Percentiles rank a stretch among this genome's conserved stretches.
phyloP scores from a whole-genome alignment of 2,888 invertebrate species.

The Drosophila infuscata region DNA sequence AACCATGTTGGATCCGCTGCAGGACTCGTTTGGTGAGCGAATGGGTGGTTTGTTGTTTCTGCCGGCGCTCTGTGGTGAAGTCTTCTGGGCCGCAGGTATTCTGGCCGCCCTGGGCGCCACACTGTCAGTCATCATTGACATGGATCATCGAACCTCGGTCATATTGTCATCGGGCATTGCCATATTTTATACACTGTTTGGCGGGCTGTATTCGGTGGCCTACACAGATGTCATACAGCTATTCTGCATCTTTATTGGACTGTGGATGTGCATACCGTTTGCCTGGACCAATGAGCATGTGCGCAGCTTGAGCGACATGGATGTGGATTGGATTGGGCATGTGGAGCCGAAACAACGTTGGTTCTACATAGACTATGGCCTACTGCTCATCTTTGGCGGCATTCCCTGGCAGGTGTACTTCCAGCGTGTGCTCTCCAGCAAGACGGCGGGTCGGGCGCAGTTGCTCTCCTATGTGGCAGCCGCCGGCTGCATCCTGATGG shows the following conservation, averaged over 20 bases:
- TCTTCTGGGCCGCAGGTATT: constrained; percentile 99
- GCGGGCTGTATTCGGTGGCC: constrained; percentile 98
- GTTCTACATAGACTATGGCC: constrained; percentile 94
- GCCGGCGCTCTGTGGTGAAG: constrained; percentile 98
- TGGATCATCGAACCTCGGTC: constrained; percentile 96
- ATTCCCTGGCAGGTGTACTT: constrained; percentile 99
- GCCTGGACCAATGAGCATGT: constrained; percentile 96
- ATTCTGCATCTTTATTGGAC: constrained; percentile 98
- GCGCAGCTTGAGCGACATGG: constrained; percentile 91
- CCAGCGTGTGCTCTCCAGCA: constrained; percentile 98
- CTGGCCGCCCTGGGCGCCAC: constrained; percentile 98
- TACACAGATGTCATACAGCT: constrained; percentile 99
- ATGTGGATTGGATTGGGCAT: constrained; percentile 95
- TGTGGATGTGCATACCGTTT: constrained; percentile 99
- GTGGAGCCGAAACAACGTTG: constrained; percentile 90
- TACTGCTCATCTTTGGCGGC: constrained; percentile 96
- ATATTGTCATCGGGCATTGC: constrained; percentile 98
- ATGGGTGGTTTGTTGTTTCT: constrained; percentile 98
- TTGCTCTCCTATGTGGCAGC: constrained; percentile 98
- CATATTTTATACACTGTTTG: constrained; percentile 98
- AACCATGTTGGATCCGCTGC: constrained; percentile 99
- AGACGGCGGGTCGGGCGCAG: constrained; percentile 97
- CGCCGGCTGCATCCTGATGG: constrained; percentile 97
- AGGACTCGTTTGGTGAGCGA: constrained; percentile 97
- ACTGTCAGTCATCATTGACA: constrained; percentile 97